Conservation (phyloP, 2,888 invertebrate genomes). For the Diaprepes abbreviatus region DNA sequence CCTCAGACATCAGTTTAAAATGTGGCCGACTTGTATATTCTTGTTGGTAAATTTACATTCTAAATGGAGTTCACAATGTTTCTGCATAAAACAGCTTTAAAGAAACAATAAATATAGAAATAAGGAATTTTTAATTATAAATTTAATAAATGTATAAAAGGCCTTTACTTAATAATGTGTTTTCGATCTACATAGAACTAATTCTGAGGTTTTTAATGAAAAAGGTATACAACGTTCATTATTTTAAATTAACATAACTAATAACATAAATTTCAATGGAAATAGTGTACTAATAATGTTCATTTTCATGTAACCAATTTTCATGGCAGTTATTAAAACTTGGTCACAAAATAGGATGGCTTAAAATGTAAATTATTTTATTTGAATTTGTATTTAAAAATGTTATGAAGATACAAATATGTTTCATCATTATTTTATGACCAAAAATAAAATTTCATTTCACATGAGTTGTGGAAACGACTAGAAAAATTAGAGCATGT, state of each 20-base stretch:
- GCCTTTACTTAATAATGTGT: slow-evolving; percentile 12
- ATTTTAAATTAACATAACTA: background rate
- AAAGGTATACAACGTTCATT: background rate
- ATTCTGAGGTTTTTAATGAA: background rate
- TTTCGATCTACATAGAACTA: background rate
- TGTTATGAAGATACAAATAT: no score
- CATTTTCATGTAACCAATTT: background rate
- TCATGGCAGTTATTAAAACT: background rate
- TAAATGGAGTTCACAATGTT: slow-evolving; percentile 1
- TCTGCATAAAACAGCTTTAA: slow-evolving; percentile 14
- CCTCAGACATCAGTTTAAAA: no score
- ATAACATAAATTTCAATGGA: background rate
- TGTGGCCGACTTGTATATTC: background rate
- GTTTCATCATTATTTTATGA: slow-evolving; percentile 28
- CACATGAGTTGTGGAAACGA: background rate
- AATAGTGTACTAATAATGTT: background rate
- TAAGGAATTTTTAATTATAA: slow-evolving; percentile 1
- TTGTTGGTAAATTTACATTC: background rate
- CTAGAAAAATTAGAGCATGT: slow-evolving; percentile 31
- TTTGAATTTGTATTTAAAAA: no score
- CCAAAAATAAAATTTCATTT: slow-evolving; percentile 19
- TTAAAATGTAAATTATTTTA: no score
- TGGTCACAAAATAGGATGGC: no score
- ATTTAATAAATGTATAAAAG: background rate
- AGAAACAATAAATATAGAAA: slow-evolving; percentile 14